A percentile compares a stretch with the other conserved stretches of the same genome.
Evolutionary conservation across 2,797 vertebrate genomes (phyloP).

Genomic region (Xiphorhynchus erythropygius): DNA sequence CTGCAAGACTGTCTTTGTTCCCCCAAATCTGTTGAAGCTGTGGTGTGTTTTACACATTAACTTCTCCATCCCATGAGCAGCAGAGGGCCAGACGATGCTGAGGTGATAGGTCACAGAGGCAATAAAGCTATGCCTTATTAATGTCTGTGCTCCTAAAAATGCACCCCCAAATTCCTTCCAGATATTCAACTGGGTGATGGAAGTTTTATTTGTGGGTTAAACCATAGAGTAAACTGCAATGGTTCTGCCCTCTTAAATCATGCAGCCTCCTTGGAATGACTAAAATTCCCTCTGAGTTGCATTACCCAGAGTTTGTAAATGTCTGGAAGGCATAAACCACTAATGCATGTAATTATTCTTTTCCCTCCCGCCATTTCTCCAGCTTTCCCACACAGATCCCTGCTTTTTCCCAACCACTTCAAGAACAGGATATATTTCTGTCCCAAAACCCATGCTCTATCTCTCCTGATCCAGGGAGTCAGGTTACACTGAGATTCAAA

Average conservation of each 20-base stretch:
- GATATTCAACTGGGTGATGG: background rate
- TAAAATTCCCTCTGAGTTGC: conserved; percentile 37
- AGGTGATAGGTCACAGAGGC: conserved; percentile 32
- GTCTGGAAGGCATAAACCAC: conserved; percentile 57
- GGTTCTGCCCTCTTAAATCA: conserved; percentile 46
- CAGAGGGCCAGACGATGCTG: background rate
- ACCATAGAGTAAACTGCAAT: conserved; percentile 28
- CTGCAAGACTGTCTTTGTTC: background rate
- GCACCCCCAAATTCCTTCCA: conserved; percentile 56
- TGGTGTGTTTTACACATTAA: conserved; percentile 45
- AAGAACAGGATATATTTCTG: background rate
- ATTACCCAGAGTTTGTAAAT: conserved; percentile 45
- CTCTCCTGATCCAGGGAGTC: conserved; percentile 8
- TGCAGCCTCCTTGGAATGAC: background rate
- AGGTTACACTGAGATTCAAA: conserved; percentile 24
- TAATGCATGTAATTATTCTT: conserved; percentile 51
- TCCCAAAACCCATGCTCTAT: background rate
- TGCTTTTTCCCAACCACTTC: conserved; percentile 26
- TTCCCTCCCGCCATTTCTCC: background rate
- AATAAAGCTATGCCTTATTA: conserved; percentile 31
- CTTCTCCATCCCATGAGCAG: background rate
- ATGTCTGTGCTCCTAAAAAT: conserved; percentile 25
- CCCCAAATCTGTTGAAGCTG: background rate
- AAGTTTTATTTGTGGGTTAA: conserved; percentile 60
- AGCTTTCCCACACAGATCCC: conserved; percentile 55